Conservation (phyloP, 2,797 vertebrate species). For the Intellagama lesueurii region DNA sequence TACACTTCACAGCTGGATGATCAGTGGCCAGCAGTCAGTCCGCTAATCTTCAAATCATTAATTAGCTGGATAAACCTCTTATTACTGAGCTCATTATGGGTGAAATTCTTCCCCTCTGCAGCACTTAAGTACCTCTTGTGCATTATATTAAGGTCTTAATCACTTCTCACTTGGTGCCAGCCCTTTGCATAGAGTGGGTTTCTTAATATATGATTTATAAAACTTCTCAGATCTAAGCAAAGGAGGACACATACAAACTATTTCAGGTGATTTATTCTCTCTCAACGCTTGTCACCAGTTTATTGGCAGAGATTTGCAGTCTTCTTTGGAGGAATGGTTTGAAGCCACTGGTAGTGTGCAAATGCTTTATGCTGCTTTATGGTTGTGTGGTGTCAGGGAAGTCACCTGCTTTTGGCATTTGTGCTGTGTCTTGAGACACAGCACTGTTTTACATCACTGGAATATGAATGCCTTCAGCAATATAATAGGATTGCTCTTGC, state of each 20-base stretch:
- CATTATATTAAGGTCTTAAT: slow-evolving; percentile 48
- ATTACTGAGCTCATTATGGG: slow-evolving; percentile 43
- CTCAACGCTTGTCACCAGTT: slow-evolving; percentile 8
- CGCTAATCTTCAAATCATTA: slow-evolving; percentile 61
- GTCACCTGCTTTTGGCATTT: no score
- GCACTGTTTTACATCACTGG: not conserved
- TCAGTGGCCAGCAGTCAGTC: slow-evolving; percentile 30
- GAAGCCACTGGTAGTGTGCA: not conserved
- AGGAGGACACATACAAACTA: not conserved
- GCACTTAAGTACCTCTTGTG: slow-evolving; percentile 41
- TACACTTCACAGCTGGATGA: slow-evolving; percentile 40
- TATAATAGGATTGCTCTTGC: not conserved
- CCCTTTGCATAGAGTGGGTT: slow-evolving; percentile 33
- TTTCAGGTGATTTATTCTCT: slow-evolving; percentile 9
- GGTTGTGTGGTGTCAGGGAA: not conserved
- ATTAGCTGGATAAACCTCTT: slow-evolving; percentile 53
- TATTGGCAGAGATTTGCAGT: slow-evolving; percentile 8
- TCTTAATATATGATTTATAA: slow-evolving; percentile 40
- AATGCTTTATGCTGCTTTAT: not conserved
- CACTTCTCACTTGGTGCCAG: slow-evolving; percentile 30
- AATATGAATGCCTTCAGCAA: not conserved
- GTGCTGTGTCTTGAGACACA: not conserved
- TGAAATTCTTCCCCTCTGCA: slow-evolving; percentile 51
- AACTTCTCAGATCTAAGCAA: slow-evolving; percentile 25
- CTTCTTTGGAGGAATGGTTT: not conserved